Percentiles rank a stretch among this genome's conserved stretches.
These are phyloP conservation scores for Hephaestus fuliginosus DNA, from an alignment of 2,797 vertebrate species.

Conservation along the genomic window DNA sequence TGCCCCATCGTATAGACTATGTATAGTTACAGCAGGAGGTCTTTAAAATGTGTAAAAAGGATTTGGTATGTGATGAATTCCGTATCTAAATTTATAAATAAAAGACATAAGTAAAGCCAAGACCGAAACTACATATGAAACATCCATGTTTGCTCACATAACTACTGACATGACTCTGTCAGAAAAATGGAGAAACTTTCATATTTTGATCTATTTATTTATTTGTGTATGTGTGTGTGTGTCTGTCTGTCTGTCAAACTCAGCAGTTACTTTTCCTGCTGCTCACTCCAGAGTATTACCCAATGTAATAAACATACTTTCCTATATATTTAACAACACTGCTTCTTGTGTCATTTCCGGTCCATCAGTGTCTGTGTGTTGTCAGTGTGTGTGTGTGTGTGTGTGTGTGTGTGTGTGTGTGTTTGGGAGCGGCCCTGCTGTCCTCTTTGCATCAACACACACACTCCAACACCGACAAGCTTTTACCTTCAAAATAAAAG, in stretches of 20 bases:
- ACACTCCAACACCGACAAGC: fast-evolving
- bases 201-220: too few species aligned
- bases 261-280: too few species aligned
- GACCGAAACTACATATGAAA: too few species aligned
- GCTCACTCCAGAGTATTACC: too few species aligned
- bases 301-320: background rate
- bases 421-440: slow-evolving; percentile 58
- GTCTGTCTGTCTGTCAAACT: too few species aligned
- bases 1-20: background rate
- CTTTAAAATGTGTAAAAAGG: background rate
- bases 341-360: slow-evolving; percentile 59
- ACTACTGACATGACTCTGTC: too few species aligned
- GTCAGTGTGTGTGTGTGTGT: background rate
- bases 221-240: too few species aligned
- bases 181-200: too few species aligned
- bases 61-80: background rate
- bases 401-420: slow-evolving; percentile 39
- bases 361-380: slow-evolving; percentile 21
- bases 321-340: slow-evolving; percentile 19
- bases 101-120: background rate
- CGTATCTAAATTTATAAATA: background rate
- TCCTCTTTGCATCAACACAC: background rate
- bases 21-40: background rate
- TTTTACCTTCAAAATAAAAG: slow-evolving; percentile 44
- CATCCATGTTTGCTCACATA: too few species aligned